Base-by-base conservation (phyloP, 2,797 vertebrate genomes). In the Sphenodon punctatus region DNA sequence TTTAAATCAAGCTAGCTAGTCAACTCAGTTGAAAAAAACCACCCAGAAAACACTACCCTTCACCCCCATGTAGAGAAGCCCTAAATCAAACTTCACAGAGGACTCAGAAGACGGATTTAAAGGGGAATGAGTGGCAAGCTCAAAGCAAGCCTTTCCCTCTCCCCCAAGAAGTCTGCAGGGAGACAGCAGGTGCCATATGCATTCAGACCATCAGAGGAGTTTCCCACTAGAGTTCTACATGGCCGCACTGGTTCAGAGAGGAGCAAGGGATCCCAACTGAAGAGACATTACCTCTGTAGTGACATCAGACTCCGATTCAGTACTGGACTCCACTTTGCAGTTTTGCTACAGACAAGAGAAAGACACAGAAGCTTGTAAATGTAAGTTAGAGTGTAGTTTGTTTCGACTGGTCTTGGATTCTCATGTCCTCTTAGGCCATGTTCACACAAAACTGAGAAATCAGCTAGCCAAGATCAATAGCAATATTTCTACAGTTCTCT, bases 281-380 rank as follows among this genome's bases (percentile, higher is more conserved):
- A 5, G 13, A 6, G 15, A 2, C 95, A 96, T 95, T 96, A 96
- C 92, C 96, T 96, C 75, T 15, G 1, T 58, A 6, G 91, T 96
- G 45, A 91, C 92, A 87, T 97, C 97, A 0, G 96, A 95, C 81
- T 97, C 97, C 0, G 97, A 97, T 75, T 97, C 97, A 0, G 96
- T 96, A 80, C 97, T 98, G 36, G 97, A 97, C 65, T 97, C 96
- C 79, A 97, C 93, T 80, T 91, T 92, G 83, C 96, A 97, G 94
- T 97, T 96, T 89, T 96, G 92, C 97, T 97, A 78, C 71, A 43
- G 88, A 48, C 41, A 53, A 58, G 48, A 56, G 64, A 30, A 68
- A 23, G 17, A 60, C 88, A 71, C 67, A 38, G 51, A 9, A 14
- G 36, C 19, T 60, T 67, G 12, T 34, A 22, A 76, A 68, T 12